Evolutionary conservation across 1,140 invertebrate species (phyloP), one percentile per base, ranked within the genome.

Genomic region (Bursaphelenchus mucronatus): DNA sequence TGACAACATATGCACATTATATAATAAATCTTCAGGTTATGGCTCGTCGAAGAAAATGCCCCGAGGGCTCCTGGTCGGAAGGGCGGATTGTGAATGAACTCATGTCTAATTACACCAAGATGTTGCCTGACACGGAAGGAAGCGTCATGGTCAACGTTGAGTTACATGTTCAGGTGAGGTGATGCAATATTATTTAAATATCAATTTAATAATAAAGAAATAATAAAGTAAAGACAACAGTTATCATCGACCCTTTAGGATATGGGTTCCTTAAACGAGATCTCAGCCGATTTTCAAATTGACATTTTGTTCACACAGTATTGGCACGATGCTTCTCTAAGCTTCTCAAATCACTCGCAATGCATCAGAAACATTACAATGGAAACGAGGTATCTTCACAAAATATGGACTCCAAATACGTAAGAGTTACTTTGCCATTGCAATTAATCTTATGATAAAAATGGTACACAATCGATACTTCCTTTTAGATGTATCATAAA

Each of bases 361-460:
- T 80, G 78, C 63, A 81, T 77, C 39, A 61, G 75, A 51, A 80
- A 80, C 53, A 80, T 80, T 43, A 80, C 78, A 19, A 80, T 80
- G 78, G 78, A 80, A 54, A 65, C 78, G n/a, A 41, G 67, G 8
- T 70, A 62, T 41, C 50, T 80, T 5, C 62, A 67, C 8, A 57
- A 71, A 49, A 81, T 80, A 41, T 80, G 78, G 78, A 77, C 72
- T 11, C 78, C 78, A 9, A 80, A 80, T 59, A 81, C 75, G 40
- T 75, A 40, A 10, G 52, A 39, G 9, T 19, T 41, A 54, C 21
- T 43, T 46, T 1, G 15, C 30, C 15, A 11, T 41, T 30, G 8
- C 9, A n/a, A 8, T 45, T 40, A 52, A 59, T 59, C 1, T 3
- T 15, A 40, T n/a, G n/a, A 21, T 55, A 64, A 64, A 45, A 21